A percentile compares a stretch with the other conserved stretches of the same genome.
Conservation (phyloP, 2,888 invertebrate species). For the Cremastinae sp. region DNA sequence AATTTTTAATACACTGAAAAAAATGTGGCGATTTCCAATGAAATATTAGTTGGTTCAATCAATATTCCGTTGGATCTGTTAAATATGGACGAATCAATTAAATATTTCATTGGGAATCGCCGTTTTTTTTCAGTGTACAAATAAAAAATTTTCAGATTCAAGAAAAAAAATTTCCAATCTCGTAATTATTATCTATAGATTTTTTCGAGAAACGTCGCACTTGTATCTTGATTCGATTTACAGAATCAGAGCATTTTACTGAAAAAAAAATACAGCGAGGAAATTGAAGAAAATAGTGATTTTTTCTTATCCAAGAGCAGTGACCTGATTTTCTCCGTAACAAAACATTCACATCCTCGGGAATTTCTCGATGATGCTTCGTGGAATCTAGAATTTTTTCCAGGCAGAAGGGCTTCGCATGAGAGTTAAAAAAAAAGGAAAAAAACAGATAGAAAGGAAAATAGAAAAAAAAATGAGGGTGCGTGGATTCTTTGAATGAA, state of each 20-base stretch:
- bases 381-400: slow-evolving; percentile 39
- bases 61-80: too few relatives aligned
- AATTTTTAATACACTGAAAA: not conserved
- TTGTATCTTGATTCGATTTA: too few relatives aligned
- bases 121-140: too few relatives aligned
- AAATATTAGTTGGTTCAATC: too few relatives aligned
- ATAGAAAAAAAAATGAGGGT: slow-evolving; percentile 34
- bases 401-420: slow-evolving; percentile 55
- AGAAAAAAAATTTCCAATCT: too few relatives aligned
- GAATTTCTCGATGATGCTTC: slow-evolving; percentile 45
- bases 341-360: slow-evolving; percentile 6
- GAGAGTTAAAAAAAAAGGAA: slow-evolving; percentile 35
- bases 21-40: too few relatives aligned
- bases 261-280: not conserved
- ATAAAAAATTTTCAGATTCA: too few relatives aligned
- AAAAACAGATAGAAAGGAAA: slow-evolving; percentile 14
- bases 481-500: slow-evolving; percentile 54
- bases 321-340: slow-evolving; percentile 52
- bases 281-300: slow-evolving; percentile 12
- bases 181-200: too few relatives aligned
- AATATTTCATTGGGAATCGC: too few relatives aligned
- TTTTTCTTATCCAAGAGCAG: slow-evolving; percentile 23
- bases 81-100: too few relatives aligned
- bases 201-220: too few relatives aligned
- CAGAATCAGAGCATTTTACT: too few relatives aligned